A percentile compares a stretch with the other conserved stretches of the same genome.
phyloP scores from a whole-genome alignment of 1,140 invertebrate species.

The Ostrea denselamellosa region DNA sequence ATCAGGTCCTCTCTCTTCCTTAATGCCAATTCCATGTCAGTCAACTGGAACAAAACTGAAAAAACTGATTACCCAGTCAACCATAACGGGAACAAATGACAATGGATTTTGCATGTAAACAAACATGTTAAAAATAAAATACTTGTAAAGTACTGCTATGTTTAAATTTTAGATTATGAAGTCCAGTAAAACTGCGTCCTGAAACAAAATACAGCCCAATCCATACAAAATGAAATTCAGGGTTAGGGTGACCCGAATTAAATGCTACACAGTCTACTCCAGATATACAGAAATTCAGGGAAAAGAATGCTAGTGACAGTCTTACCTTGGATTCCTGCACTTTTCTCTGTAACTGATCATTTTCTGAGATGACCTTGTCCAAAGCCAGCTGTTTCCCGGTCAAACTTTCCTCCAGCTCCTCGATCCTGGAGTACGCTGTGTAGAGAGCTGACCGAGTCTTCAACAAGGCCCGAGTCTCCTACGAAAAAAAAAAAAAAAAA shows the following conservation, averaged over 20 bases:
- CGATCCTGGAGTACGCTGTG: conserved; percentile 53
- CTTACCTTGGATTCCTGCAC: conserved; percentile 30
- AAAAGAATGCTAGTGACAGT: too few species aligned
- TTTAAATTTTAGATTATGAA: too few species aligned
- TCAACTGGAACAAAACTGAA: conserved; percentile 48
- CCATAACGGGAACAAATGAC: too few species aligned
- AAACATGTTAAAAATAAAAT: too few species aligned
- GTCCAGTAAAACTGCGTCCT: too few species aligned
- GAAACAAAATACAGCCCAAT: too few species aligned
- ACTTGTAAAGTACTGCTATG: too few species aligned
- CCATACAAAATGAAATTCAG: too few species aligned
- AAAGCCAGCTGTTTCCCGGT: conserved; percentile 67
- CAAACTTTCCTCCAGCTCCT: conserved; percentile 66
- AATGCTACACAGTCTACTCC: too few species aligned
- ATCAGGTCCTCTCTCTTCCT: conserved; percentile 66
- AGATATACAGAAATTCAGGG: too few species aligned
- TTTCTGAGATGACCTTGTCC: conserved; percentile 64
- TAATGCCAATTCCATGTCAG: conserved; percentile 60
- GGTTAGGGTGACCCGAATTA: too few species aligned
- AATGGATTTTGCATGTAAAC: too few species aligned
- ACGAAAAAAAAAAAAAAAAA: neutral
- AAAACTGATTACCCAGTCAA: neutral
- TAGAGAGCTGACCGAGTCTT: conserved; percentile 17
- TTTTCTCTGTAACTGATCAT: conserved; percentile 49
- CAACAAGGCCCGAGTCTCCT: conserved; percentile 50